A percentile compares a stretch with the other conserved stretches of the same genome.
phyloP scores from a whole-genome alignment of 2,888 invertebrate species.

The Tupiocoris notatus region DNA sequence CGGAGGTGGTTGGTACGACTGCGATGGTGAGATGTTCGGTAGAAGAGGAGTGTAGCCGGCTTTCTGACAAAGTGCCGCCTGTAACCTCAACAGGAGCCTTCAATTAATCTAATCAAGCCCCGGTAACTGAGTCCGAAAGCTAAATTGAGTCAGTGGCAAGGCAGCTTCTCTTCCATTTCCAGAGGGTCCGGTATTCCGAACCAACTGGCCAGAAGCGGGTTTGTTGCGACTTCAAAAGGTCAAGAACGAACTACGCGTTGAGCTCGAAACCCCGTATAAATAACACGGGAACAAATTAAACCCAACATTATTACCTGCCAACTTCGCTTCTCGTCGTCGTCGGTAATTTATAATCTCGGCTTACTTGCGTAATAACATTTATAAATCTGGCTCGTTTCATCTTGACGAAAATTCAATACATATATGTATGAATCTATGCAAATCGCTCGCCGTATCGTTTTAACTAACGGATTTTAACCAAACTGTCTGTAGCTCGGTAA shows the following conservation, averaged over 20 bases:
- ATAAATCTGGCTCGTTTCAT: slow-evolving; percentile 25
- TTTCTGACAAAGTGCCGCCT: slow-evolving; percentile 20
- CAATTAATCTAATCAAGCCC: slow-evolving; percentile 39
- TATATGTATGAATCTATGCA: slow-evolving; percentile 36
- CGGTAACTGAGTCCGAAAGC: slow-evolving; percentile 17
- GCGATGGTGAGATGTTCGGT: not conserved
- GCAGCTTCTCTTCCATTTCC: slow-evolving; percentile 17
- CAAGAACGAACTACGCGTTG: slow-evolving; percentile 25
- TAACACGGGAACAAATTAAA: slow-evolving; percentile 40
- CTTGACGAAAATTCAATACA: slow-evolving; percentile 10
- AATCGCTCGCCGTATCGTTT: slow-evolving; percentile 25
- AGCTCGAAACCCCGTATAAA: slow-evolving; percentile 18
- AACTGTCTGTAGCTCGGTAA: not conserved
- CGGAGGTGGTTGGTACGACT: not conserved
- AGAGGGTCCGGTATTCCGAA: not conserved
- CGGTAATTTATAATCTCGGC: slow-evolving; percentile 35
- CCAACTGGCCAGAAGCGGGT: not conserved
- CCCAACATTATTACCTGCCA: slow-evolving; percentile 40
- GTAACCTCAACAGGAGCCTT: slow-evolving; percentile 18
- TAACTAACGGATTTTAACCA: slow-evolving; percentile 30
- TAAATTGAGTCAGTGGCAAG: slow-evolving; percentile 34
- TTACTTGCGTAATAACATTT: slow-evolving; percentile 36
- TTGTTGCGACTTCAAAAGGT: slow-evolving; percentile 38
- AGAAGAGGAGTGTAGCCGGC: not conserved
- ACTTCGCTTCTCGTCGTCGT: slow-evolving; percentile 8